Percentiles rank a stretch among this genome's conserved stretches.
Evolutionary conservation across 2,113 vertebrate genomes (phyloP).

Genomic region (Lipophrys pholis): DNA sequence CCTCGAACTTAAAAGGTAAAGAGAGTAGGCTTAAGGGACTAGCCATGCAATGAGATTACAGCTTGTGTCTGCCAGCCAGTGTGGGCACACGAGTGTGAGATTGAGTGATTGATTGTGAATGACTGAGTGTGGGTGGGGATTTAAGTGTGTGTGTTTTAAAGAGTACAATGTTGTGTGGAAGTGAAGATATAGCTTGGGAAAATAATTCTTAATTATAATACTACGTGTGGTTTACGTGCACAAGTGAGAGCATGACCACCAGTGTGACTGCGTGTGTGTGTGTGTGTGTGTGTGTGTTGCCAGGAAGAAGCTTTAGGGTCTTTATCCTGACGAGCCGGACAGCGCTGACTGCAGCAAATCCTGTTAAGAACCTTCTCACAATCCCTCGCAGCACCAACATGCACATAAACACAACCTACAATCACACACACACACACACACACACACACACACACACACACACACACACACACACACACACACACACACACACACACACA

Average conservation of each 20-base stretch:
- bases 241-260: not conserved
- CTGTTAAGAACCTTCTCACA: conserved; percentile 64
- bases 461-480: conserved; percentile 12
- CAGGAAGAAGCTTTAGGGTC: conserved; percentile 40
- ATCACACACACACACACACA: conserved; percentile 11
- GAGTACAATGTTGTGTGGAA: conserved; percentile 12
- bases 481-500: conserved; percentile 12
- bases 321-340: conserved; percentile 62
- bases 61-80: not conserved
- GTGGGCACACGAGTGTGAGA: not conserved
- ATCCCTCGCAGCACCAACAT: conserved; percentile 33
- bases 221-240: not conserved
- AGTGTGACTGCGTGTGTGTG: no score
- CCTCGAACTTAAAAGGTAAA: conserved; percentile 13
- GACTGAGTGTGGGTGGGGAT: not conserved
- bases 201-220: not conserved
- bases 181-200: not conserved
- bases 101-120: not conserved
- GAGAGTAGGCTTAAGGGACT: conserved; percentile 14
- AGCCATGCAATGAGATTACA: conserved; percentile 19
- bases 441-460: conserved; percentile 12
- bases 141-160: not conserved
- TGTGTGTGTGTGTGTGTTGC: conserved; percentile 5
- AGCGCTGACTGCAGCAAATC: conserved; percentile 70
- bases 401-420: conserved; percentile 12